Percentiles rank a stretch among this genome's conserved stretches.
Conservation (phyloP, 2,888 invertebrate genomes). For the Drosophila ustulata region DNA sequence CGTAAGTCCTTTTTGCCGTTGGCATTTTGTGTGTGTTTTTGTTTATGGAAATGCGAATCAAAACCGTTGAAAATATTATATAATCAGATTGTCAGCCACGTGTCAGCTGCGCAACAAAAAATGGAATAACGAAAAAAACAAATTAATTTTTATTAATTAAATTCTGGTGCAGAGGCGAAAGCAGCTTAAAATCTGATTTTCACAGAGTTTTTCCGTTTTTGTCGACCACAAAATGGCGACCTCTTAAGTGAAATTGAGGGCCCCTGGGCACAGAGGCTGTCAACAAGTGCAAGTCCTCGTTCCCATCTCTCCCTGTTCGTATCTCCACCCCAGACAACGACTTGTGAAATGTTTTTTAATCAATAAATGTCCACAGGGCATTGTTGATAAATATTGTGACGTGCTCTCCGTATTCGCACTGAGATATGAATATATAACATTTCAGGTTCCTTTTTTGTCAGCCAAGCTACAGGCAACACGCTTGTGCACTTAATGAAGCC, state of each 20-base stretch:
- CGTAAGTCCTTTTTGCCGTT: conserved; percentile 57
- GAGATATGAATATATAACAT: conserved; percentile 54
- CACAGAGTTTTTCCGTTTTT: conserved; percentile 36
- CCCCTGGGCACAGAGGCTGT: conserved; percentile 55
- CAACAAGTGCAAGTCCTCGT: conserved; percentile 61
- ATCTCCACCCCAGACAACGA: conserved; percentile 3
- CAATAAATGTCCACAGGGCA: conserved; percentile 67
- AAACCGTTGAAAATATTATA: conserved; percentile 42
- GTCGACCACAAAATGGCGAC: conserved; percentile 46
- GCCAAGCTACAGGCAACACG: background rate
- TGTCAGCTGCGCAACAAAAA: conserved; percentile 29
- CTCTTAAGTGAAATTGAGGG: conserved; percentile 65
- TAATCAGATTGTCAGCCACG: conserved; percentile 65
- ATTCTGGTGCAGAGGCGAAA: conserved; percentile 54
- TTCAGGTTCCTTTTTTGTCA: background rate
- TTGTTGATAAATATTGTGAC: conserved; percentile 71
- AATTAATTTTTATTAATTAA: conserved; percentile 71
- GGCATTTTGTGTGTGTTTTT: conserved; percentile 1
- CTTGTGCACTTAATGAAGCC: conserved; percentile 60
- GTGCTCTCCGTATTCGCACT: conserved; percentile 14
- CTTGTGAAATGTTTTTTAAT: conserved; percentile 66
- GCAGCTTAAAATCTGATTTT: conserved; percentile 68
- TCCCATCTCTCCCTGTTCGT: background rate
- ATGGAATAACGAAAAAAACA: conserved; percentile 33
- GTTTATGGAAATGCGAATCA: conserved; percentile 39